Conservation (phyloP, 2,113 vertebrate species). For the Picathartes gymnocephalus region DNA sequence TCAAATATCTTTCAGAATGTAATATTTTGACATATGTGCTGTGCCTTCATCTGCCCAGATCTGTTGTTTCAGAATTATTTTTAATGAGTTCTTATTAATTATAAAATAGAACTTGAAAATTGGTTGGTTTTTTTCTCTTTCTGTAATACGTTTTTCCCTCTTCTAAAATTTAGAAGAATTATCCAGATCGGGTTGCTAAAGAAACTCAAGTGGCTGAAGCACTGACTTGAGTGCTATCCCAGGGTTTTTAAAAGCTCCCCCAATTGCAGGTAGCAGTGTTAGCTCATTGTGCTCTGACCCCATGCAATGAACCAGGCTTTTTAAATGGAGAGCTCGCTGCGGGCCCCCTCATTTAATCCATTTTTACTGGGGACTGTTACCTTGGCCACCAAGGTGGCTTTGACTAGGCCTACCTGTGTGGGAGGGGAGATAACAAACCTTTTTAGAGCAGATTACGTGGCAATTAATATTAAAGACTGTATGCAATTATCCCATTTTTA, state of each 20-base stretch:
- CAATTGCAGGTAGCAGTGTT: background rate
- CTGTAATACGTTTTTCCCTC: background rate
- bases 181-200: background rate
- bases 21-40: no score
- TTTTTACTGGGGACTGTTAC: background rate
- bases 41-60: no score
- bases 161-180: background rate
- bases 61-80: no score
- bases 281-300: background rate
- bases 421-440: background rate
- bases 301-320: background rate
- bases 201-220: background rate
- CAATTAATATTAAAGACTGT: slow-evolving; percentile 3
- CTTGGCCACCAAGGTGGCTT: slow-evolving; percentile 12
- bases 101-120: no score
- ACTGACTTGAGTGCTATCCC: slow-evolving; percentile 8
- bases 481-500: background rate
- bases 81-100: no score
- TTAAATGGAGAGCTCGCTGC: background rate
- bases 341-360: background rate
- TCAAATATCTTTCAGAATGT: no score
- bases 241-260: slow-evolving; percentile 26
- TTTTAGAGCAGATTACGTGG: background rate
- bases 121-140: background rate
- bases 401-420: background rate